A percentile compares a stretch with the other conserved stretches of the same genome.
Evolutionary conservation across 2,113 vertebrate species (phyloP).

Genomic region (Hippocampus abdominalis): DNA sequence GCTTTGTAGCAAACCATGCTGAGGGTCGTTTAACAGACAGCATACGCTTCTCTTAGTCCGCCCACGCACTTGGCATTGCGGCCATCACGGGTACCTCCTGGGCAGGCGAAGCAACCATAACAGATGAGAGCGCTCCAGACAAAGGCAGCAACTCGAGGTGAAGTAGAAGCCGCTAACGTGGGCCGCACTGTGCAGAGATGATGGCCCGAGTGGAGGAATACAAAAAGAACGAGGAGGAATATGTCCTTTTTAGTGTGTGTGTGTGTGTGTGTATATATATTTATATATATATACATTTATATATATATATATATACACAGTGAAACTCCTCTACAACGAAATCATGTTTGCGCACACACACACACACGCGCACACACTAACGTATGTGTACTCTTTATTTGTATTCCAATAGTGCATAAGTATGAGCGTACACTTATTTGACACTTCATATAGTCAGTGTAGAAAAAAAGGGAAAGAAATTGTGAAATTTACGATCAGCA

Average conservation of each 20-base stretch:
- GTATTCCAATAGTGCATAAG: too few species aligned
- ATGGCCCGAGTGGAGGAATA: conserved; percentile 20
- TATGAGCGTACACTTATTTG: too few species aligned
- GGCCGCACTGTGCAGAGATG: conserved; percentile 24
- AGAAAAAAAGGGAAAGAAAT: too few species aligned
- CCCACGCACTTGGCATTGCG: conserved; percentile 57
- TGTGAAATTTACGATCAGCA: too few species aligned
- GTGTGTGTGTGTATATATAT: too few species aligned
- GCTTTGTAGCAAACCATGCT: conserved; percentile 25
- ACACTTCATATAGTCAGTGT: too few species aligned
- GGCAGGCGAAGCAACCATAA: conserved; percentile 53
- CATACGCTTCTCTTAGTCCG: conserved; percentile 59
- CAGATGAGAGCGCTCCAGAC: conserved; percentile 55
- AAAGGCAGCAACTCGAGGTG: conserved; percentile 49
- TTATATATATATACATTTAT: too few species aligned
- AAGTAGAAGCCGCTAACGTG: conserved; percentile 23
- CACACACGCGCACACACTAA: too few species aligned
- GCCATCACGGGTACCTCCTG: conserved; percentile 54
- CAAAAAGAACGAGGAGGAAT: conserved; percentile 24
- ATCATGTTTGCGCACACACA: too few species aligned
- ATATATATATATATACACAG: too few species aligned
- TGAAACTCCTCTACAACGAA: too few species aligned
- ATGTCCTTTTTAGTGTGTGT: background rate
- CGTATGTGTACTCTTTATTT: too few species aligned
- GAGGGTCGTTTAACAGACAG: conserved; percentile 43